Percentiles rank a stretch among this genome's conserved stretches.
phyloP scores from a whole-genome alignment of 1,140 invertebrate species.

The Ladona fulva region DNA sequence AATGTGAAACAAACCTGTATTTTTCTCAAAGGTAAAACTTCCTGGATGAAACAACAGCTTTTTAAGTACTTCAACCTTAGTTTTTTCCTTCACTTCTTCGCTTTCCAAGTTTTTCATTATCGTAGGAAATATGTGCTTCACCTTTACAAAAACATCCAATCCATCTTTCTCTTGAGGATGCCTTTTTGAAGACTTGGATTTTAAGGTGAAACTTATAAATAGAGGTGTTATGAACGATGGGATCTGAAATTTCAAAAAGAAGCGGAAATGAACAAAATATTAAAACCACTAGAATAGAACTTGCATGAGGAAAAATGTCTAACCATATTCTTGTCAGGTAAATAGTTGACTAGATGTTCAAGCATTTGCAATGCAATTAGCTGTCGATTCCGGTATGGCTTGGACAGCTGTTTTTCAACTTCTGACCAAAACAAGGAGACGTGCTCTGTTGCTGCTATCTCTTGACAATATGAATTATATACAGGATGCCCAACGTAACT shows the following conservation, averaged over 20 bases:
- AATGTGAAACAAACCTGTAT: conserved; percentile 38
- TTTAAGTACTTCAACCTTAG: conserved; percentile 46
- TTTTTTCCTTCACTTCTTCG: conserved; percentile 39
- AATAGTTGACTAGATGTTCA: conserved; percentile 40
- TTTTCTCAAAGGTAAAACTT: conserved; percentile 59
- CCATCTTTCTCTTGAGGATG: conserved; percentile 37
- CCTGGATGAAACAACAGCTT: conserved; percentile 55
- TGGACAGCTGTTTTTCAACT: conserved; percentile 46
- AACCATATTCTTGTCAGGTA: conserved; percentile 35
- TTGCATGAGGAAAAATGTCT: too few species aligned
- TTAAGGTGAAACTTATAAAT: conserved; percentile 45
- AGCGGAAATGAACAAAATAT: background rate
- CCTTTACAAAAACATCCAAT: conserved; percentile 29
- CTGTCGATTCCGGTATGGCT: conserved; percentile 50
- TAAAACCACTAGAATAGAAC: too few species aligned
- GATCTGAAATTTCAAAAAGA: conserved; percentile 26
- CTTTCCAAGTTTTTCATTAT: conserved; percentile 41
- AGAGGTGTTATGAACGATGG: conserved; percentile 43
- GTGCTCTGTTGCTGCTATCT: conserved; percentile 39
- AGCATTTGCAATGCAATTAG: conserved; percentile 43
- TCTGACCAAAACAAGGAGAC: conserved; percentile 43
- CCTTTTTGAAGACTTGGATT: conserved; percentile 40
- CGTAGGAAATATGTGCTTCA: conserved; percentile 41
- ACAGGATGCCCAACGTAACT: conserved; percentile 48
- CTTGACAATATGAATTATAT: conserved; percentile 44